Evolutionary conservation across 2,113 vertebrate species (phyloP).

Genomic region (Lethenteron camtschaticum): DNA sequence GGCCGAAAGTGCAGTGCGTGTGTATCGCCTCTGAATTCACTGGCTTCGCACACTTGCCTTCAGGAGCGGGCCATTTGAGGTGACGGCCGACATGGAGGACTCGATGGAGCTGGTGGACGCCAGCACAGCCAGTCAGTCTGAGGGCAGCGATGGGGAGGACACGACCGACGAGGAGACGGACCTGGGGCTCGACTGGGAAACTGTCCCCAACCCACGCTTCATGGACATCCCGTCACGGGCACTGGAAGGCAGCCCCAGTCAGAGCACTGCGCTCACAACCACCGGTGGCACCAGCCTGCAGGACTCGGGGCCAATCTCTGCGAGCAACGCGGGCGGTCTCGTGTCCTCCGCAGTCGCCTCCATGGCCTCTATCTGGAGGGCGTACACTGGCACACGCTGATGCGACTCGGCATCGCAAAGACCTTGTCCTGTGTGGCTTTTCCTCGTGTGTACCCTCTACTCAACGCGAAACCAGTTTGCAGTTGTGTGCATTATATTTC

Average conservation of each 20-base stretch:
- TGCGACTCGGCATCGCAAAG: not conserved
- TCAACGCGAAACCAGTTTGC: too few species aligned
- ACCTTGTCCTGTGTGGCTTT: too few species aligned
- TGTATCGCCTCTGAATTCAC: too few species aligned
- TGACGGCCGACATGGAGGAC: constrained; percentile 68
- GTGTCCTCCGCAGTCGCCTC: constrained; percentile 83
- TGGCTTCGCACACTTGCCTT: fast-evolving
- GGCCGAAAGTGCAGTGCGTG: too few species aligned
- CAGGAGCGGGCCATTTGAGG: constrained; percentile 80
- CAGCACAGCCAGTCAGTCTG: constrained; percentile 35
- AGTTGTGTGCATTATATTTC: too few species aligned
- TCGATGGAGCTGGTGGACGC: constrained; percentile 94
- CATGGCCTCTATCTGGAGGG: constrained; percentile 69
- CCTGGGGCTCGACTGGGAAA: constrained; percentile 94
- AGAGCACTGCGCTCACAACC: constrained; percentile 18
- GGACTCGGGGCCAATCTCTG: constrained; percentile 41
- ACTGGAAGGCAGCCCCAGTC: constrained; percentile 66
- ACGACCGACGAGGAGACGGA: constrained; percentile 81
- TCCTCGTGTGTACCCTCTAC: too few species aligned
- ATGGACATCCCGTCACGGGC: constrained; percentile 95
- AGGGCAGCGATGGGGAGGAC: constrained; percentile 67
- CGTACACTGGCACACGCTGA: constrained; percentile 79
- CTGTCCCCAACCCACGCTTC: constrained; percentile 75
- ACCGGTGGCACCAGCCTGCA: constrained; percentile 15
- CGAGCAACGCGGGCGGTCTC: constrained; percentile 58